These are phyloP conservation scores for Drosophila watanabei DNA, from an alignment of 1,140 invertebrate species.

Conservation along the genomic window DNA sequence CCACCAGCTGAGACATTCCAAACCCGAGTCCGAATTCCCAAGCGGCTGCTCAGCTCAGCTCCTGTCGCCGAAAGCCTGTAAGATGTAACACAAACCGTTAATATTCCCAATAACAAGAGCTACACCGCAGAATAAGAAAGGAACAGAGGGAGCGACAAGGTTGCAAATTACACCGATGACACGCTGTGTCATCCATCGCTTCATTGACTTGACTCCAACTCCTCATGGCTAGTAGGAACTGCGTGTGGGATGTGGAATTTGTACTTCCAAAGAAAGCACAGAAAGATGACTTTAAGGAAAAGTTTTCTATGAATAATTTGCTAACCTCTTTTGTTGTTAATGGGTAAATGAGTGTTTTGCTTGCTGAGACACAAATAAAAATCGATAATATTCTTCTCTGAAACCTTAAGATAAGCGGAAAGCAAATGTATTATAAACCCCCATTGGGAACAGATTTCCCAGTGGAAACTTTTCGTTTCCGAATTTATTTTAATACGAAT, in stretches of 20 bases:
- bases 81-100: conserved; percentile 60
- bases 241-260: not conserved
- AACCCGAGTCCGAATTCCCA: conserved; percentile 58
- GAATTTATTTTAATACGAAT: not conserved
- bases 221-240: not conserved
- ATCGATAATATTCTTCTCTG: not conserved
- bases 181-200: conserved; percentile 70
- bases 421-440: not conserved
- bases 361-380: not conserved
- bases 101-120: conserved; percentile 62
- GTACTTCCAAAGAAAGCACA: not conserved
- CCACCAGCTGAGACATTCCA: conserved; percentile 35
- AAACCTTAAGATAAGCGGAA: not conserved
- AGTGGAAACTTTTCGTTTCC: not conserved
- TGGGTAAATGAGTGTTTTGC: conserved; percentile 9
- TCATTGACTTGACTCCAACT: conserved; percentile 59
- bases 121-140: conserved; percentile 9
- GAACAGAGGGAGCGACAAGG: conserved; percentile 13
- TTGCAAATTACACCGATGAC: conserved; percentile 75
- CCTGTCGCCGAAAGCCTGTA: conserved; percentile 59
- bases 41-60: conserved; percentile 39
- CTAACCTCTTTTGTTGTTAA: conserved; percentile 12
- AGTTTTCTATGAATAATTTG: conserved; percentile 13
- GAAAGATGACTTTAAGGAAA: conserved; percentile 18
- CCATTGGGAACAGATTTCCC: not conserved